Conservation (phyloP, 2,113 vertebrate genomes). For the Gallinago undulata region DNA sequence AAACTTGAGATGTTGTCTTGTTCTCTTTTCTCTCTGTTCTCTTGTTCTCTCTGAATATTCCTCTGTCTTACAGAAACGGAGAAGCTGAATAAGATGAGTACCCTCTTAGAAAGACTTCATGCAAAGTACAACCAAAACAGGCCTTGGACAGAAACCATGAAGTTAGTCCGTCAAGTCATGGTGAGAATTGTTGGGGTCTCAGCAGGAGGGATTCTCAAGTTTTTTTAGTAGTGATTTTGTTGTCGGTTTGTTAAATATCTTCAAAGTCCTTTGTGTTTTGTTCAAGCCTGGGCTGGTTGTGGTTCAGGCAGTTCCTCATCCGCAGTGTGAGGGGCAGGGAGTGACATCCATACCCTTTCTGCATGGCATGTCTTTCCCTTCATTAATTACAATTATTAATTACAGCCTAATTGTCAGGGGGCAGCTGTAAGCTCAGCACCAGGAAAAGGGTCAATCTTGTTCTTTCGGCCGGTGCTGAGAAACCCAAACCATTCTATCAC, state of each 20-base stretch:
- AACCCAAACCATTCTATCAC: background rate
- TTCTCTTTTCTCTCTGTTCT: background rate
- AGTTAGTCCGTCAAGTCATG: constrained; percentile 95
- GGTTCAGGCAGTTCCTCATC: background rate
- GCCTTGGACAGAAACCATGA: constrained; percentile 96
- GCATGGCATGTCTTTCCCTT: background rate
- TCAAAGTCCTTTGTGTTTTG: background rate
- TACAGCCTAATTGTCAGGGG: background rate
- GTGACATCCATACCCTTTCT: background rate
- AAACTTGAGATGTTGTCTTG: accelerated
- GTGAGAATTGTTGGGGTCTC: constrained; percentile 73
- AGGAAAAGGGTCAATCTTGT: background rate
- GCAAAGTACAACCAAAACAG: constrained; percentile 91
- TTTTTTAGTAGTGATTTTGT: accelerated
- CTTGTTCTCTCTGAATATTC: background rate
- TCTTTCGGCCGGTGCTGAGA: background rate
- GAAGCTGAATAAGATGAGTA: constrained; percentile 85
- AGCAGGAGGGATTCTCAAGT: background rate
- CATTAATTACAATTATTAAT: background rate
- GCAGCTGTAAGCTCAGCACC: background rate
- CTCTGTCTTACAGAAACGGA: constrained; percentile 61
- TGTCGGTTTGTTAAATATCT: background rate
- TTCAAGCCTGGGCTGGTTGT: background rate
- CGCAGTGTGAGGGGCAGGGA: background rate
- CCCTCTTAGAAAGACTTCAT: constrained; percentile 90